These are phyloP conservation scores for Helicolenus hilgendorfi DNA, from an alignment of 2,797 vertebrate genomes.

Conservation along the genomic window DNA sequence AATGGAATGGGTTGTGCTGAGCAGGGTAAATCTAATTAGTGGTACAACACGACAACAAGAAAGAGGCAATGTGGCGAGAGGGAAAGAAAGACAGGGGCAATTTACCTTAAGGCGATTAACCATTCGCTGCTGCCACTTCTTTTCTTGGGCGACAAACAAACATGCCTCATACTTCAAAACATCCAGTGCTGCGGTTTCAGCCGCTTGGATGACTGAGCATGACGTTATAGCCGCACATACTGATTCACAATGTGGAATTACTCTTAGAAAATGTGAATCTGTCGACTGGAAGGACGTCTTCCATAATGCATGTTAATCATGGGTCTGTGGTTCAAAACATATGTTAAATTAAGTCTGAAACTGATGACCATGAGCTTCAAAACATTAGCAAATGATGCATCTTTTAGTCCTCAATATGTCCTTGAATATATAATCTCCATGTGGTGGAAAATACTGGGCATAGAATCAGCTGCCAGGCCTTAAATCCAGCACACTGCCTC, in stretches of 20 bases:
- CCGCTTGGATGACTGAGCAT: slow-evolving; percentile 54
- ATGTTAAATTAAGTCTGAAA: slow-evolving; percentile 8
- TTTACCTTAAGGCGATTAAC: slow-evolving; percentile 81
- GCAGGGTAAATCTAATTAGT: slow-evolving; percentile 87
- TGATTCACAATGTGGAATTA: slow-evolving; percentile 37
- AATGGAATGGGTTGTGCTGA: slow-evolving; percentile 77
- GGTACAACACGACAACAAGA: slow-evolving; percentile 79
- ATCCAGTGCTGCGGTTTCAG: slow-evolving; percentile 50
- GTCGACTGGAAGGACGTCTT: slow-evolving; percentile 30
- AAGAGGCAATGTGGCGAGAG: slow-evolving; percentile 72
- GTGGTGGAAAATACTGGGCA: slow-evolving; percentile 22
- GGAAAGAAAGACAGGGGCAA: slow-evolving; percentile 57
- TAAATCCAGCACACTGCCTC: slow-evolving; percentile 57
- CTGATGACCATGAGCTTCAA: slow-evolving; percentile 5
- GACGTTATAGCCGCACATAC: slow-evolving; percentile 15
- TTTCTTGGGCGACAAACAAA: slow-evolving; percentile 69
- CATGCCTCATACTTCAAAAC: slow-evolving; percentile 63
- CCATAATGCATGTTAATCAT: slow-evolving; percentile 10
- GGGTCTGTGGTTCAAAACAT: not conserved
- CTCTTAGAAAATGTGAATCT: slow-evolving; percentile 34
- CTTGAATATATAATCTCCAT: slow-evolving; percentile 26
- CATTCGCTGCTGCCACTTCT: slow-evolving; percentile 53
- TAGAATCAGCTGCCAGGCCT: slow-evolving; percentile 52
- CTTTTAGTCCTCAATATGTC: slow-evolving; percentile 6
- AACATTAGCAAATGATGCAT: slow-evolving; percentile 3